These are phyloP conservation scores for Aplodontia rufa DNA, from an alignment of 2,113 vertebrate species.

Conservation along the genomic window DNA sequence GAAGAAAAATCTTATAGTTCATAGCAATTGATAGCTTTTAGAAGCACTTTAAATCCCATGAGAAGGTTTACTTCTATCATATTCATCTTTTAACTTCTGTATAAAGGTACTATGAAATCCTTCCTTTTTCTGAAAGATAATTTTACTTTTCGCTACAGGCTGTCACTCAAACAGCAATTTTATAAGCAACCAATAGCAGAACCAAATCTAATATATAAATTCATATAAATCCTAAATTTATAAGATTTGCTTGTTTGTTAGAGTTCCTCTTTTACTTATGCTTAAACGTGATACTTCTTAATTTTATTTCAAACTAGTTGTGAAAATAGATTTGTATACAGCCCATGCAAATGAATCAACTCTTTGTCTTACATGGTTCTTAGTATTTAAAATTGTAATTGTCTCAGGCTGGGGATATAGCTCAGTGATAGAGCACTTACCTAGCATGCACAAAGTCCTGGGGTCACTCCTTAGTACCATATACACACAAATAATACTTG, in stretches of 20 bases:
- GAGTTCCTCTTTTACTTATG: background rate
- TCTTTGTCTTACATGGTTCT: background rate
- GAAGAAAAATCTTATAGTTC: constrained; percentile 36
- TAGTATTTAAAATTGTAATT: background rate
- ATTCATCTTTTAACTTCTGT: background rate
- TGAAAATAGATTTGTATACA: background rate
- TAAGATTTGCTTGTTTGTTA: background rate
- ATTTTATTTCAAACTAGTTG: background rate
- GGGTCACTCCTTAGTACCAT: background rate
- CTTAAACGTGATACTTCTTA: background rate
- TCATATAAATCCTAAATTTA: background rate
- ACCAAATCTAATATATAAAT: background rate
- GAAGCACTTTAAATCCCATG: background rate
- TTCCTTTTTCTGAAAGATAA: constrained; percentile 1
- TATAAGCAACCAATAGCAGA: background rate
- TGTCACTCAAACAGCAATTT: background rate
- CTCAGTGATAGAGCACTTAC: background rate
- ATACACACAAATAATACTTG: background rate
- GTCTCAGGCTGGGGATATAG: too few species aligned
- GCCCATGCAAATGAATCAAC: background rate
- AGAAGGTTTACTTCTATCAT: background rate
- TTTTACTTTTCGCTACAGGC: constrained; percentile 21
- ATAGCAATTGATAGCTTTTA: constrained; percentile 56
- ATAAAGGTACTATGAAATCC: constrained; percentile 21
- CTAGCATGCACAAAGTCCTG: background rate